These are phyloP conservation scores for Xanthia icteritia DNA, from an alignment of 2,888 invertebrate genomes.

Conservation along the genomic window DNA sequence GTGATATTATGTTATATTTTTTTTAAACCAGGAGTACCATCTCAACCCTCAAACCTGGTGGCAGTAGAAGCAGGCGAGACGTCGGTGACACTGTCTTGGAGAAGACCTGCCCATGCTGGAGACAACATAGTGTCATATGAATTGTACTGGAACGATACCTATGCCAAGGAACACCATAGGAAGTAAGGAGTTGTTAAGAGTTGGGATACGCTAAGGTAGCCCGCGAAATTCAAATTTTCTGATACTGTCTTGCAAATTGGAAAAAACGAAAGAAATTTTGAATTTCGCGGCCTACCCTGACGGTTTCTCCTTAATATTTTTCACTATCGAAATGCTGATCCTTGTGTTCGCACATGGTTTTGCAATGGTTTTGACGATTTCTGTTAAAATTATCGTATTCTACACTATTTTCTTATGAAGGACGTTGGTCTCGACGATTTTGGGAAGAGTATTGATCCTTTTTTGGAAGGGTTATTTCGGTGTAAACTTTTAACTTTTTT, in stretches of 20 bases:
- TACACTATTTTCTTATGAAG: neutral
- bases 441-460: neutral
- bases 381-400: neutral
- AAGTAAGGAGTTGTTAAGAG: slow-evolving; percentile 89
- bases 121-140: slow-evolving; percentile 98
- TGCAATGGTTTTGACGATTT: neutral
- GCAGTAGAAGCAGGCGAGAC: slow-evolving; percentile 97
- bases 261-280: too few species aligned
- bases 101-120: slow-evolving; percentile 96
- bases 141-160: slow-evolving; percentile 99
- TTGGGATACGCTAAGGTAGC: too few species aligned
- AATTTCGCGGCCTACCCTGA: too few species aligned
- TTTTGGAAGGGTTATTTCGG: slow-evolving; percentile 1
- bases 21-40: slow-evolving; percentile 94
- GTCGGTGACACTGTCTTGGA: slow-evolving; percentile 97
- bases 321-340: neutral
- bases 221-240: too few species aligned
- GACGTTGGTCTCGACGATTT: neutral
- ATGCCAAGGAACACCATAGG: slow-evolving; percentile 96
- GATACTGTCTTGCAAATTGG: too few species aligned
- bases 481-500: neutral
- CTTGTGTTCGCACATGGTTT: neutral
- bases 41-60: slow-evolving; percentile 97
- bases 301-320: neutral
- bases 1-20: neutral